Evolutionary conservation across 2,888 invertebrate species (phyloP), one percentile per base, ranked within the genome.

Genomic region (Netelia fuscicornis): DNA sequence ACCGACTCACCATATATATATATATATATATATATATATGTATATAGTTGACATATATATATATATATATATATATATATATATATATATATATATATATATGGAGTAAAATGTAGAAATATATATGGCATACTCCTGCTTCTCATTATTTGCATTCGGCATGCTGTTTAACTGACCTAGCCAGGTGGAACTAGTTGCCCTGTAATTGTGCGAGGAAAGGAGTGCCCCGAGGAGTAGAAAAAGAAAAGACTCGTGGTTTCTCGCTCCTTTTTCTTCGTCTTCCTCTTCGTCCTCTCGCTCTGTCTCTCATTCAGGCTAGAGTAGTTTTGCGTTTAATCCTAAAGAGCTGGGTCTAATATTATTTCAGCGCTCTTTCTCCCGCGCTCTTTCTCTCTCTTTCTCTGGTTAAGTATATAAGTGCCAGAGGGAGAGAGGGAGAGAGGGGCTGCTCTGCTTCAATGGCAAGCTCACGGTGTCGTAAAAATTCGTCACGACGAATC

Each of bases 171-270:
- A 81, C 86, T 84, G 86, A 83, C 79, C 85, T 85, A 84, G 80
- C 86, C 85, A 84, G 86, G 86, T 85, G 87, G 85, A 88, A 88
- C 86, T 87, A 84, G 86, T 88, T 86, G 86, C 83, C 84, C 85
- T 87, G 85, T 88, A 88, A 88, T 88, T 88, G 86, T 87, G 80
- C 84, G 84, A 64, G 54, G 77, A 78, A 85, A 83, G 86, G 88
- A 87, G 87, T 85, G 86, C 85, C 86, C 62, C 52, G 85, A 80
- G 85, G 85, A 71, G 37, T 17, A 13, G 13, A 72, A 82, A 83
- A 81, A 81, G 62, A 79, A 87, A 81, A 68, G 72, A 84, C 85
- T 86, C 84, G 65, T 78, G 84, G 74, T 84, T 72, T 58, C 67
- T 68, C 20, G 62, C 58, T 58, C 48, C 60, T 64, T 65, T 9